Evolutionary conservation across 2,113 vertebrate species (phyloP), one percentile per base, ranked within the genome.

Genomic region (Crotalus horridus): DNA sequence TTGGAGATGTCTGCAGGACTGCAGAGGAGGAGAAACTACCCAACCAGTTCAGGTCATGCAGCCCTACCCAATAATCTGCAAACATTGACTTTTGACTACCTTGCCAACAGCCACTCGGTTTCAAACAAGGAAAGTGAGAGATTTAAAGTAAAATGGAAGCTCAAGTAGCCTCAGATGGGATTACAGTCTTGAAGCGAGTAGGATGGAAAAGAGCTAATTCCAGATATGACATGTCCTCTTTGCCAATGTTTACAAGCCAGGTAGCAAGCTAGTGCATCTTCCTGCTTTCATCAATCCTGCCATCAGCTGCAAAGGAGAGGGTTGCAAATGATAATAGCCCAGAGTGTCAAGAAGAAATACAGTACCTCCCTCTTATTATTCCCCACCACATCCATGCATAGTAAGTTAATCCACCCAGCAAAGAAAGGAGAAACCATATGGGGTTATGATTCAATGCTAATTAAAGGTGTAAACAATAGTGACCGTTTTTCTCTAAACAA

Each of bases 401-500:
- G 9, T 89, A 64, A 81, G 54, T 90, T 91, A 26, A 87, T 94
- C 2, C 15, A 26, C 55, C 90, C 90, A 89, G 93, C 21, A 92
- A 92, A 90, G 87, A 95, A 93, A 94, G 17, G 46, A 92, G 88
- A 91, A 95, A 85, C 93, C 91, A n/a, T 26, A 87, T 8, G 95
- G 91, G 96, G 96, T 95, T 96, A 96, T 90, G 94, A 95, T 64
- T 86, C 61, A 93, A 59, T 96, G 94, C 94, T 97, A 97, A 97
- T 97, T 97, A 96, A 97, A 97, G 93, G 93, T 85, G 91, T 96
- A 97, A 97, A 94, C 96, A 94, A 94, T 94, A 91, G 85, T 93
- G 88, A 81, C 88, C 92, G 95, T 90, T 91, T 26, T 93, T 91
- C 58, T 89, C 69, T 74, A 92, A 93, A 89, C 21, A 95, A 88